phyloP scores from a whole-genome alignment of 2,888 invertebrate species.

The Agonopterix subpropinquella region DNA sequence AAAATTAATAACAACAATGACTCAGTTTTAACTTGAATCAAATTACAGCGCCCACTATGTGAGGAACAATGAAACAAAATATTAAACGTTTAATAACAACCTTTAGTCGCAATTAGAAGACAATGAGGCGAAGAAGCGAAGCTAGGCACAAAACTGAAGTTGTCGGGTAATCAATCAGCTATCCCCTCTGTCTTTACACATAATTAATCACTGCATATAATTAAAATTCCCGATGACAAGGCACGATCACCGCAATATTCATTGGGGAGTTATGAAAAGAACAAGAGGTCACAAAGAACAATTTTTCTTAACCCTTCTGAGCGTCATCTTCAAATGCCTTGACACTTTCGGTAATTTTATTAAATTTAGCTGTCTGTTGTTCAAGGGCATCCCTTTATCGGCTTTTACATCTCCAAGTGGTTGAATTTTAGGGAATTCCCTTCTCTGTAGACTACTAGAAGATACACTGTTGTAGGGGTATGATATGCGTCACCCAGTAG shows the following conservation, averaged over 20 bases:
- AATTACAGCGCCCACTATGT: conserved; percentile 55
- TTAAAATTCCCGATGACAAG: conserved; percentile 71
- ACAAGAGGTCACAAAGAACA: conserved; percentile 21
- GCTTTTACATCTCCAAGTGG: no score
- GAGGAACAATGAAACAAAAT: conserved; percentile 60
- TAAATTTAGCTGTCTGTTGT: no score
- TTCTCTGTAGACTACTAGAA: no score
- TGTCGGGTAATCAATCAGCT: conserved; percentile 66
- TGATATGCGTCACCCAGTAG: no score
- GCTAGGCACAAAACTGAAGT: conserved; percentile 37
- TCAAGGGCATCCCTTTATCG: no score
- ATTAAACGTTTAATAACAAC: conserved; percentile 35
- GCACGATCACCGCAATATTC: conserved; percentile 52
- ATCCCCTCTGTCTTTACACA: conserved; percentile 52
- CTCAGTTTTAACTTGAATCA: conserved; percentile 58
- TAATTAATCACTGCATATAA: conserved; percentile 73
- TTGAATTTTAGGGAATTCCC: no score
- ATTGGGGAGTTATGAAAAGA: conserved; percentile 30
- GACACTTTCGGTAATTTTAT: no score
- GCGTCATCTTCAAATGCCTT: neutral
- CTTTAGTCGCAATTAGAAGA: conserved; percentile 68
- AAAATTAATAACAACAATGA: conserved; percentile 67
- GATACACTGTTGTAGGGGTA: no score
- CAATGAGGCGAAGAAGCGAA: conserved; percentile 50
- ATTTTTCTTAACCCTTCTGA: neutral